Evolutionary conservation across 2,888 invertebrate species (phyloP).

Genomic region (Glaucopsyche alexis): DNA sequence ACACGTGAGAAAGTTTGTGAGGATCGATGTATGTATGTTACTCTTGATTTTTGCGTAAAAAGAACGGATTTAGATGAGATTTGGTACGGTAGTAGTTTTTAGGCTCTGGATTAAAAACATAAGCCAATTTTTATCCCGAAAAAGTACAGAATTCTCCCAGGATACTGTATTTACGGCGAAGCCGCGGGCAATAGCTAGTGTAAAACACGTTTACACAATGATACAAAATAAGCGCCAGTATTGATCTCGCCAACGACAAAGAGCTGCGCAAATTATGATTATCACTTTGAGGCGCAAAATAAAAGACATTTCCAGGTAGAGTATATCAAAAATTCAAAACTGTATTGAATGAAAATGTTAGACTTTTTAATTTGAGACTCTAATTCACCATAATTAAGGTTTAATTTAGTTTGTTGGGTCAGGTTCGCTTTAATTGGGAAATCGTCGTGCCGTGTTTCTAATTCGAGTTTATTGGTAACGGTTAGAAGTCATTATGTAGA

Average conservation of each 20-base stretch:
- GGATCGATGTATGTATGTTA: too few relatives aligned
- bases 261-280: slow-evolving; percentile 5
- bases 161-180: too few relatives aligned
- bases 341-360: slow-evolving; percentile 31
- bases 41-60: too few relatives aligned
- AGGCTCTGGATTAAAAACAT: too few relatives aligned
- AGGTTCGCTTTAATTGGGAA: slow-evolving; percentile 48
- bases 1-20: too few relatives aligned
- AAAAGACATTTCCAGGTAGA: slow-evolving; percentile 14
- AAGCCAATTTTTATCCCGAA: too few relatives aligned
- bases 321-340: slow-evolving; percentile 20
- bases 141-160: too few relatives aligned
- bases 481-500: slow-evolving; percentile 35
- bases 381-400: slow-evolving; percentile 27
- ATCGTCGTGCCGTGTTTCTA: slow-evolving; percentile 44
- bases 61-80: too few relatives aligned
- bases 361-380: slow-evolving; percentile 21
- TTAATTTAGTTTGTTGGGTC: slow-evolving; percentile 30
- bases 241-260: not conserved
- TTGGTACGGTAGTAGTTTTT: too few relatives aligned
- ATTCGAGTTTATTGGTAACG: slow-evolving; percentile 37
- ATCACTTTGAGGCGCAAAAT: not conserved
- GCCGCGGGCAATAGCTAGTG: too few relatives aligned
- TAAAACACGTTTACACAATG: not conserved
- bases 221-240: not conserved